Conservation (phyloP, 2,797 vertebrate genomes). For the Galago senegalensis region DNA sequence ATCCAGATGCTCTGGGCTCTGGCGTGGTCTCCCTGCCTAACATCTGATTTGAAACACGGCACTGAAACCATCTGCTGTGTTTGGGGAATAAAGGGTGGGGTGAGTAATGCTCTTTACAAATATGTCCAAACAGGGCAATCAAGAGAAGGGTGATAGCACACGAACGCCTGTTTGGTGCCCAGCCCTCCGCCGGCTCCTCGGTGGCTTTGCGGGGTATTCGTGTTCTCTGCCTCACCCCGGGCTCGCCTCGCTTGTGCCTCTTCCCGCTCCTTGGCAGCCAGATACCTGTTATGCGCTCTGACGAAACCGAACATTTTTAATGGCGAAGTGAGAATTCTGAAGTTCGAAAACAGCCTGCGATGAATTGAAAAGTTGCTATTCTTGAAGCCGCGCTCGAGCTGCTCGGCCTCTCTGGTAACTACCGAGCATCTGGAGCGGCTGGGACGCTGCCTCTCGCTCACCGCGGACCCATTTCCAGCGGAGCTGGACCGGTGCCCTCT, state of each 20-base stretch:
- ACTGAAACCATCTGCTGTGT: conserved; percentile 85
- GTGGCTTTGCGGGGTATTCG: conserved; percentile 61
- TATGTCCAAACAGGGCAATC: conserved; percentile 86
- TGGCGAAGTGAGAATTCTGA: conserved; percentile 75
- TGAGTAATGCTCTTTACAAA: conserved; percentile 83
- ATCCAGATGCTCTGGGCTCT: conserved; percentile 77
- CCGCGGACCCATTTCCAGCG: conserved; percentile 47
- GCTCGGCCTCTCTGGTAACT: conserved; percentile 20
- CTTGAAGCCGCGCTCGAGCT: conserved; percentile 63
- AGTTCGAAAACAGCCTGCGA: conserved; percentile 73
- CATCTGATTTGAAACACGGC: conserved; percentile 80
- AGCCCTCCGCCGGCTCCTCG: conserved; percentile 63
- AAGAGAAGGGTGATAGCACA: conserved; percentile 79
- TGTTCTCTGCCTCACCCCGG: conserved; percentile 61
- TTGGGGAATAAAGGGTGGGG: conserved; percentile 84
- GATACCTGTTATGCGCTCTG: conserved; percentile 72
- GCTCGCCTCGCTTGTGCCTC: conserved; percentile 76
- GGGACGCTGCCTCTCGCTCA: conserved; percentile 39
- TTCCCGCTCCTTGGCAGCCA: conserved; percentile 45
- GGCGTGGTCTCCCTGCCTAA: conserved; percentile 74
- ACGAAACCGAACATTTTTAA: conserved; percentile 80
- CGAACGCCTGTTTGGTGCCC: conserved; percentile 61
- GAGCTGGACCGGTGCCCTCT: conserved; percentile 68
- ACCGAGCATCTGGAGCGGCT: conserved; percentile 26
- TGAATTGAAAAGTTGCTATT: conserved; percentile 73